A percentile compares a stretch with the other conserved stretches of the same genome.
Evolutionary conservation across 1,140 invertebrate species (phyloP).

Genomic region (Piezodorus guildinii): DNA sequence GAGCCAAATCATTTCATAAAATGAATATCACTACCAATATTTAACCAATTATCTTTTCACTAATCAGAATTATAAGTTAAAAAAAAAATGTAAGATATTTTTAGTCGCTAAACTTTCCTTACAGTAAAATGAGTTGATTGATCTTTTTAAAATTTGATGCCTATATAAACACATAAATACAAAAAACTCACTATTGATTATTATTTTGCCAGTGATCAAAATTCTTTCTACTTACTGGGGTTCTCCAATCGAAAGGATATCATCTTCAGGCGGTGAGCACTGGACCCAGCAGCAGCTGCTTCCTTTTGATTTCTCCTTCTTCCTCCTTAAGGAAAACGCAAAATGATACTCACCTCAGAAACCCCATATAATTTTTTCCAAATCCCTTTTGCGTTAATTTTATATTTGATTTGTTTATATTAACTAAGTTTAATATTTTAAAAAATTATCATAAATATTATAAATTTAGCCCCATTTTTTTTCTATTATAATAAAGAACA

Average conservation of each 20-base stretch:
- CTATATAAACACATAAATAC: not conserved
- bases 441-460: too few relatives aligned
- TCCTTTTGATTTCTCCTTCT: slow-evolving; percentile 9
- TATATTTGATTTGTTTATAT: too few relatives aligned
- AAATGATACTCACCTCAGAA: slow-evolving; percentile 1
- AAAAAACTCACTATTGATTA: not conserved
- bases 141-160: not conserved
- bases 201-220: slow-evolving; percentile 2
- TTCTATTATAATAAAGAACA: too few relatives aligned
- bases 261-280: slow-evolving; percentile 15
- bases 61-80: too few relatives aligned
- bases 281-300: slow-evolving; percentile 22
- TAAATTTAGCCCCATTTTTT: too few relatives aligned
- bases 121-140: not conserved
- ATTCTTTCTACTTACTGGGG: not conserved
- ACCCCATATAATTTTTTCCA: too few relatives aligned
- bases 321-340: slow-evolving; percentile 8
- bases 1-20: too few relatives aligned
- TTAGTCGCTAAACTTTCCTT: not conserved
- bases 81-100: too few relatives aligned
- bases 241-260: not conserved
- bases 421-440: too few relatives aligned
- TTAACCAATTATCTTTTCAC: too few relatives aligned
- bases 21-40: too few relatives aligned
- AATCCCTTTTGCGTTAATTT: too few relatives aligned